Percentiles rank a stretch among this genome's conserved stretches.
These are phyloP conservation scores for Karalla daura DNA, from an alignment of 2,797 vertebrate species.

Conservation along the genomic window DNA sequence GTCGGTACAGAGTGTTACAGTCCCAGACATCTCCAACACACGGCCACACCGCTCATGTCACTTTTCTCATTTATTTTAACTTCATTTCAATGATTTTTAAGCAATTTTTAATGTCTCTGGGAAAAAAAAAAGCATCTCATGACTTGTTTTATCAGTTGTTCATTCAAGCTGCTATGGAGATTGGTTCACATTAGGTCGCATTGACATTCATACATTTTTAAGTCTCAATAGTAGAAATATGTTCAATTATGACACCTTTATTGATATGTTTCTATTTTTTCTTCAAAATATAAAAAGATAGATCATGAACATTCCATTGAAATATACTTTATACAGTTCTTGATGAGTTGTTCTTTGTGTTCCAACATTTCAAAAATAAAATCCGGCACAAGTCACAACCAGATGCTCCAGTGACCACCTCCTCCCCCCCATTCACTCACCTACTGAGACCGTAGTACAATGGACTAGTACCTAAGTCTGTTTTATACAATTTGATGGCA, in stretches of 20 bases:
- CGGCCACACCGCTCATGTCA: conserved; percentile 62
- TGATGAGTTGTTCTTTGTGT: conserved; percentile 80
- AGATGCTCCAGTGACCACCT: conserved; percentile 76
- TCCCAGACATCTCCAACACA: conserved; percentile 54
- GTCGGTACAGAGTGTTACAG: conserved; percentile 25
- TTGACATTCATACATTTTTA: conserved; percentile 85
- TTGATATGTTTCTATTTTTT: conserved; percentile 85
- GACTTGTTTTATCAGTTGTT: conserved; percentile 76
- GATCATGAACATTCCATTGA: conserved; percentile 85
- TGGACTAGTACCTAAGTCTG: conserved; percentile 79
- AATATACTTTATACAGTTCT: conserved; percentile 86
- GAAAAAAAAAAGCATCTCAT: conserved; percentile 81
- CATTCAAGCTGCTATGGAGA: conserved; percentile 83
- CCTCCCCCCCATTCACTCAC: conserved; percentile 69
- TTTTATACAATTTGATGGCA: conserved; percentile 72
- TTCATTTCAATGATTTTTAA: conserved; percentile 80
- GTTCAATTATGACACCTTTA: conserved; percentile 84
- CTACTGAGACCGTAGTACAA: conserved; percentile 73
- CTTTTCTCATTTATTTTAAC: conserved; percentile 80
- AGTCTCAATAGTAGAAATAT: conserved; percentile 84
- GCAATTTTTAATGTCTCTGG: conserved; percentile 78
- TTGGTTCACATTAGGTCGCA: conserved; percentile 80
- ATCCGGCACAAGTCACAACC: conserved; percentile 76
- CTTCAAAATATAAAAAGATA: conserved; percentile 87
- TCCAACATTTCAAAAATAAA: conserved; percentile 84